A percentile compares a stretch with the other conserved stretches of the same genome.
These are phyloP conservation scores for Mya arenaria DNA, from an alignment of 1,140 invertebrate genomes.

Conservation along the genomic window DNA sequence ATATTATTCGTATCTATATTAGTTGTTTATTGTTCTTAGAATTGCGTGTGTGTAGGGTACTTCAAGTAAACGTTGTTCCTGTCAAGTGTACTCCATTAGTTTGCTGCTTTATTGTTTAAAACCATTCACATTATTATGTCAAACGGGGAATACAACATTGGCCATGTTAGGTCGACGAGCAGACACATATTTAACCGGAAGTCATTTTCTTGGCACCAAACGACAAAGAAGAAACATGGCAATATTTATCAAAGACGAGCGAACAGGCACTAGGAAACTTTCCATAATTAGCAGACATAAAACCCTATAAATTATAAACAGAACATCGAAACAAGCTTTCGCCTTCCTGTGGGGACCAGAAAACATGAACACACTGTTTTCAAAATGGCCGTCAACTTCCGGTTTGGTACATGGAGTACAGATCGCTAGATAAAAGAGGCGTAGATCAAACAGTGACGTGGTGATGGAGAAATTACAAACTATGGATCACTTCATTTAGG, in stretches of 20 bases:
- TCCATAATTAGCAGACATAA: slow-evolving; percentile 40
- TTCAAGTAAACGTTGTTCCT: no score
- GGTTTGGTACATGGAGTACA: slow-evolving; percentile 23
- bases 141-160: no score
- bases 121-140: no score
- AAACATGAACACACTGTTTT: slow-evolving; percentile 44
- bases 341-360: slow-evolving; percentile 35
- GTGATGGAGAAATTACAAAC: neutral
- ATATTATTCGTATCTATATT: no score
- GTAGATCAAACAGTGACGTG: slow-evolving; percentile 30
- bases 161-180: no score
- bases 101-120: no score
- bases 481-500: slow-evolving; percentile 34
- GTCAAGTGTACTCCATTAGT: no score
- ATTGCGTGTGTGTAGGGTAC: no score
- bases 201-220: slow-evolving; percentile 33
- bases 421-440: slow-evolving; percentile 35
- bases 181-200: slow-evolving; percentile 31
- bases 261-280: slow-evolving; percentile 10
- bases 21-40: no score
- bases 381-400: slow-evolving; percentile 45
- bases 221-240: neutral
- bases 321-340: slow-evolving; percentile 28
- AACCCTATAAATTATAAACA: slow-evolving; percentile 42
- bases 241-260: slow-evolving; percentile 27